Base-by-base conservation (phyloP, 2,797 vertebrate genomes). In the Apogon talboti region DNA sequence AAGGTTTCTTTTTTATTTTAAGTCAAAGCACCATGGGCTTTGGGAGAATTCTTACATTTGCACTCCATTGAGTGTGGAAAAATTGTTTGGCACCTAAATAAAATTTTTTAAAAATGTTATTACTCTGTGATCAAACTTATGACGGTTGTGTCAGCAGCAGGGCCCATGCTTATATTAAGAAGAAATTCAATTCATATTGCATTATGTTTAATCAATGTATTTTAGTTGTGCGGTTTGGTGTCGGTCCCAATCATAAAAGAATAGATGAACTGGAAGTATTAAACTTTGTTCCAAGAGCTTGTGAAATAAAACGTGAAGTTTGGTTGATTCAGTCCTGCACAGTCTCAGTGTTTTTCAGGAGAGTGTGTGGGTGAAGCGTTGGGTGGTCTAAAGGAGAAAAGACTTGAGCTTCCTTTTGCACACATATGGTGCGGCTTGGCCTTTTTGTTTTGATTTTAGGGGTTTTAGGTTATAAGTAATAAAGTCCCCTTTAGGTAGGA, bases 1-100 rank as follows among this genome's bases (percentile, higher is more conserved):
- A 92, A 85, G 87, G 87, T 80, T 91, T 91, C 83, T 89, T 87
- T 88, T 92, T 94, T 94, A 92, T 94, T 94, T 94, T 92, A 86
- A 91, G 90, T 87, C 81, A 85, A 84, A 93, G 89, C 67, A 59
- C 82, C 75, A 73, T 68, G 52, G 70, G 78, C 88, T 91, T 89
- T 87, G 87, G 62, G 80, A 89, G 87, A 78, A 83, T 87, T 87
- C 88, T 75, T 85, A 63, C 86, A 81, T 83, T 88, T 85, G 76
- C 60, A 57, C 79, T 87, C 66, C 59, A 60, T 56, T 81, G 66
- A 57, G 13, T 47, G 37, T 19, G 63, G 63, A 83, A 41, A 61
- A 74, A 71, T 42, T 71, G 73, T 83, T 85, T 74, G 69, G 75
- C 46, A 79, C 53, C 60, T 4, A 8, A 16, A 54, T 21, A 58